Conservation (phyloP, 2,888 invertebrate species). For the Acronicta leporina region DNA sequence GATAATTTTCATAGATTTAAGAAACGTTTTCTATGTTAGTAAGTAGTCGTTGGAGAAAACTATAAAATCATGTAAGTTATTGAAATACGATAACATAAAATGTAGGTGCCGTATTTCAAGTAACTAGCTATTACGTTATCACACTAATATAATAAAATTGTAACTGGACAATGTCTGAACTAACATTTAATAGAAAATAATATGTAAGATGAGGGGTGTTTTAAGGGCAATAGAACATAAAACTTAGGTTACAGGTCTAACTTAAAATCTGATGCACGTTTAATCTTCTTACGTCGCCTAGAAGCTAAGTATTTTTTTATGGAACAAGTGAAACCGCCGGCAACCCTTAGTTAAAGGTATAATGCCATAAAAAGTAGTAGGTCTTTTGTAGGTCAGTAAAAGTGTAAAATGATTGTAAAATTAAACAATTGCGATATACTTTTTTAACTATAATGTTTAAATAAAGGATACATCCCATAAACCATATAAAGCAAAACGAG, state of each 20-base stretch:
- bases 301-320: no score
- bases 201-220: no score
- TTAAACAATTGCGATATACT: not conserved
- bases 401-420: not conserved
- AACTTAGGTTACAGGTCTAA: no score
- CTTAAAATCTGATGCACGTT: no score
- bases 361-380: not conserved
- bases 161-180: no score
- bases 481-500: no score
- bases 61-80: slow-evolving; percentile 38
- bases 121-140: not conserved
- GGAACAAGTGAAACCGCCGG: no score
- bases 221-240: no score
- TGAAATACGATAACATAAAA: slow-evolving; percentile 44
- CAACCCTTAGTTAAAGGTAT: no score
- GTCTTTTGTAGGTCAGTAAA: not conserved
- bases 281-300: no score
- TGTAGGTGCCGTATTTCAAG: slow-evolving; percentile 30
- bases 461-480: not conserved
- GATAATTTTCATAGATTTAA: slow-evolving; percentile 18
- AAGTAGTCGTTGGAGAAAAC: slow-evolving; percentile 23
- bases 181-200: no score
- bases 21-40: slow-evolving; percentile 8
- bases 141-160: no score
- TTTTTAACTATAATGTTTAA: not conserved